Evolutionary conservation across 2,113 vertebrate genomes (phyloP), one percentile per base, ranked within the genome.

Genomic region (Chionodraco myersi): DNA sequence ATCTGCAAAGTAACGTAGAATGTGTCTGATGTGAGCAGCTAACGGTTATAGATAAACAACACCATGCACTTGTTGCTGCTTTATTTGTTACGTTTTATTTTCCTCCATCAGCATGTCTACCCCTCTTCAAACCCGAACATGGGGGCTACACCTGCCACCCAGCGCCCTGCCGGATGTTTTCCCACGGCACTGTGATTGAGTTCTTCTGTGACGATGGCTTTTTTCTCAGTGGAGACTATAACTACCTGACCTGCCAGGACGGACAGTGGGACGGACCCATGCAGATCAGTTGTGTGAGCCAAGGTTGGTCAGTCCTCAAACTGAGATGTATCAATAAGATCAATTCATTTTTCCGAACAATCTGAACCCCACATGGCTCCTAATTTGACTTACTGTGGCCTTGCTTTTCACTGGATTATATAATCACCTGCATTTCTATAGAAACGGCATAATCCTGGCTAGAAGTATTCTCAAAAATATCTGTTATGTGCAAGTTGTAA

Each of bases 131-230:
- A 85, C 97, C 97, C 4, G 96, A 97, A 89, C 98, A 99, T 87
- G 98, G 98, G 63, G 97, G 96, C 76, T 99, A 97, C 82, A 94
- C 94, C 72, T 99, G 98, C 86, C 98, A 99, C 91, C 97, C 98
- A 1, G 93, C 96, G 0, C 96, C 97, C 21, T 99, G 98, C 91
- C 95, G 95, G 84, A 92, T 95, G 84, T 93, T 99, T 88, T 94
- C 94, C 48, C 94, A 96, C 0, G 96, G 96, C 87, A 98, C 97
- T 9, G 97, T 99, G 88, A 97, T 99, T 14, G 97, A 99, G 87
- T 99, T 99, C 88, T 95, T 97, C 36, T 99, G 98, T 45, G 95
- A 96, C 0, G 96, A 98, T 83, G 98, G 97, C 83, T 99, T 97
- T 81, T 81, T 96, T 86, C 90, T 99, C 85, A 99, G 96, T 71